A percentile compares a stretch with the other conserved stretches of the same genome.
These are phyloP conservation scores for Anarhynchus alexandrinus DNA, from an alignment of 2,113 vertebrate species.

Conservation along the genomic window DNA sequence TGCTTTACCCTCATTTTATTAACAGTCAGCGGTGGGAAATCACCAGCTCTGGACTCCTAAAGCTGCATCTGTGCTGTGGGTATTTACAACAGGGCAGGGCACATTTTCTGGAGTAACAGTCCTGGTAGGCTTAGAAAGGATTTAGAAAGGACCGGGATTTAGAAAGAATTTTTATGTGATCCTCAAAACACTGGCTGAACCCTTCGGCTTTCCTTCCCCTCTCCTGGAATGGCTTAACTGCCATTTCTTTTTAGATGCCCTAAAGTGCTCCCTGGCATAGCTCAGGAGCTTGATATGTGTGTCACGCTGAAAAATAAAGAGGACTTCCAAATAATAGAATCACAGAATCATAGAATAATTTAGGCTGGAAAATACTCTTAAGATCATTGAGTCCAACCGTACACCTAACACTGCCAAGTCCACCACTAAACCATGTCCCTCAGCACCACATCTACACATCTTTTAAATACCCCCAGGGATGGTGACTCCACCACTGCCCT, in stretches of 20 bases:
- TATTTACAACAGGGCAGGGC: neutral
- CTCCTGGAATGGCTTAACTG: neutral
- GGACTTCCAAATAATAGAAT: neutral
- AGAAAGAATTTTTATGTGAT: neutral
- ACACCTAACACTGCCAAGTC: neutral
- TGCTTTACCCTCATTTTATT: neutral
- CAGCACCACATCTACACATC: fast-evolving
- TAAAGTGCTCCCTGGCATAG: neutral
- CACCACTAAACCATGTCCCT: neutral
- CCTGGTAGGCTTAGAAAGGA: neutral
- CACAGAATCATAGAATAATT: neutral
- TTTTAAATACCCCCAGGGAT: neutral
- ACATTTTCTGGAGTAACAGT: neutral
- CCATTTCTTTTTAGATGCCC: fast-evolving
- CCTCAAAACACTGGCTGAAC: neutral
- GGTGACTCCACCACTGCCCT: too few relatives aligned
- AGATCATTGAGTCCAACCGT: fast-evolving
- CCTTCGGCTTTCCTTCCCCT: neutral
- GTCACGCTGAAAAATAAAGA: neutral
- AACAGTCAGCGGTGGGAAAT: neutral
- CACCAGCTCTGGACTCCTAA: neutral
- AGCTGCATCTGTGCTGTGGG: neutral
- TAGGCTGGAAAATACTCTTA: neutral
- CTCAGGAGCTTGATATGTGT: neutral
- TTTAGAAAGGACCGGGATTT: neutral